Base-by-base conservation (phyloP, 2,113 vertebrate species). In the Otocyon megalotis region DNA sequence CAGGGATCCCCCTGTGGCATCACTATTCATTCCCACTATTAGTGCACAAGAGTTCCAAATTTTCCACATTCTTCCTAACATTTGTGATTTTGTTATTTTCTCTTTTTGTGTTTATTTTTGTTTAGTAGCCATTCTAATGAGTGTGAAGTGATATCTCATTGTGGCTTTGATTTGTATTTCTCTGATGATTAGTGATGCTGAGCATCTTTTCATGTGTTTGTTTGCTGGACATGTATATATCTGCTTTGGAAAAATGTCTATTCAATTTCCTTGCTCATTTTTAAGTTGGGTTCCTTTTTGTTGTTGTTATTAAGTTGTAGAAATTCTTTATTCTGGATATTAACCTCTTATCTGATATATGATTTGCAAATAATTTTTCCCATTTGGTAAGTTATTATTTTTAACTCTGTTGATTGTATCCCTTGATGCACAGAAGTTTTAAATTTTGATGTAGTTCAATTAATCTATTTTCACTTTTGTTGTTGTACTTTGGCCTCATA, bases 331-430 rank as follows among this genome's bases (percentile, higher is more conserved):
- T 71, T 60, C 71, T 37, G 37, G 35, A 67, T n/a, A 54, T 74
- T 32, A 53, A 54, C 19, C 43, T 30, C 22, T 90, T 50, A 85
- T 85, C 80, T 35, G 12, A 60, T 13, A 91, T 24, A 60, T 37
- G 7, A 58, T 79, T 95, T 91, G 32, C 28, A 86, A 84, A 85
- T 85, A 54, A 82, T 77, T 67, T 90, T 19, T 91, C 37, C 17
- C 50, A 69, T 69, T 69, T 62, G 56, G 17, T 50, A 69, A 15
- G 35, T 17, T 67, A 5, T 10, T 32, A n/a, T 90, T 95, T 85
- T 85, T 9, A 85, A 76, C 19, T 89, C 67, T 89, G 48, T 54
- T 54, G 54, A 1, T 63, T 90, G 5, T 88, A 54, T 58, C 37
- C 32, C 79, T 79, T 69, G 88, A 35, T 77, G 53, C 24, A 22